Conservation (phyloP, 23 tunicate genomes). For the Oikopleura dioica region DNA sequence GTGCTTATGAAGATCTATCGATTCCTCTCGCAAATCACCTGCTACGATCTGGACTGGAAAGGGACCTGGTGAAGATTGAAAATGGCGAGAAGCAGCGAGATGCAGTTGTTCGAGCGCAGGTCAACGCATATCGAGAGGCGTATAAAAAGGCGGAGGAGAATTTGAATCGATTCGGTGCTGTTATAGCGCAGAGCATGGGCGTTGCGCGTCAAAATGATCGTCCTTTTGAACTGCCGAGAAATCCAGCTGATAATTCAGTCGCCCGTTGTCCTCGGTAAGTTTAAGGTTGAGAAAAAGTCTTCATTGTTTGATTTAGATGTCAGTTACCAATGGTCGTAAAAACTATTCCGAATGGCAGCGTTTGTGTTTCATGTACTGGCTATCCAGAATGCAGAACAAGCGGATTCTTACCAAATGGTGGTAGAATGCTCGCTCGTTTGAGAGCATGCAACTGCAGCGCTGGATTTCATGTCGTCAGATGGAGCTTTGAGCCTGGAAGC, state of each 20-base stretch:
- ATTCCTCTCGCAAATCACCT: neutral
- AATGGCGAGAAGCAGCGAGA: constrained; percentile 30
- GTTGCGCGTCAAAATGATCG: neutral
- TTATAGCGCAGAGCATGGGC: neutral
- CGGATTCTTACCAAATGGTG: constrained; percentile 30
- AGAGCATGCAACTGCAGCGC: too few species aligned
- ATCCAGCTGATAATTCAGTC: neutral
- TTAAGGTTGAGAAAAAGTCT: neutral
- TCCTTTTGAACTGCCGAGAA: neutral
- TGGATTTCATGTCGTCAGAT: too few species aligned
- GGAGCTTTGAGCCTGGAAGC: too few species aligned
- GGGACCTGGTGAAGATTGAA: constrained; percentile 40
- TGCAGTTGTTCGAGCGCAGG: constrained; percentile 30
- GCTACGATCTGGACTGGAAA: constrained; percentile 75
- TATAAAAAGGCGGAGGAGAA: constrained; percentile 32
- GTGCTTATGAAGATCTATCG: neutral
- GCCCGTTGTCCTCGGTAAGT: neutral
- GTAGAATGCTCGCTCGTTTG: too few species aligned
- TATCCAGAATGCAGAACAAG: constrained; percentile 38
- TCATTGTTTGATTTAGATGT: neutral
- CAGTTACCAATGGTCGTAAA: too few species aligned
- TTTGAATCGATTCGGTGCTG: neutral
- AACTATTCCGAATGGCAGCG: too few species aligned
- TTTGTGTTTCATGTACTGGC: constrained; percentile 61
- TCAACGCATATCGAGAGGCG: constrained; percentile 26